Conservation (phyloP, 2,888 invertebrate species). For the Actias luna region DNA sequence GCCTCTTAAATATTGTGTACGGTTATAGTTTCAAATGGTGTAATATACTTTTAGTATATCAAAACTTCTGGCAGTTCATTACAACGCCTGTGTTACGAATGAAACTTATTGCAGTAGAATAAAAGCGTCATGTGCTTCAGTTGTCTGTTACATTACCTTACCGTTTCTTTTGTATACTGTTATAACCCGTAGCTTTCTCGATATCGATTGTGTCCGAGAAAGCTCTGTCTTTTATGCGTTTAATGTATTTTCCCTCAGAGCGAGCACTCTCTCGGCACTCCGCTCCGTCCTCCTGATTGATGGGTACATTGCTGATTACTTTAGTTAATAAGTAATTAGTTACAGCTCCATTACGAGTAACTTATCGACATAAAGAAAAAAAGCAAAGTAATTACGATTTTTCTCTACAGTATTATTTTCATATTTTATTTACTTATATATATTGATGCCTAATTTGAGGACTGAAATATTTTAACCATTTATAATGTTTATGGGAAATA, state of each 20-base stretch:
- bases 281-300: background rate
- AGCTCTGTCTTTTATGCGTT: background rate
- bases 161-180: background rate
- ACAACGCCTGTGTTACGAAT: background rate
- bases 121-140: background rate
- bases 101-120: background rate
- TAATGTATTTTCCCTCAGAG: background rate
- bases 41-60: too few species aligned
- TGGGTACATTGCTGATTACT: background rate
- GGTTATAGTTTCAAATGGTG: too few species aligned
- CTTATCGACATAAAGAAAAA: background rate
- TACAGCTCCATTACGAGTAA: background rate
- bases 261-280: background rate
- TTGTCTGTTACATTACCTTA: background rate
- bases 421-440: too few species aligned
- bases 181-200: background rate
- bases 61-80: too few species aligned
- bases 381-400: background rate
- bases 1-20: too few species aligned
- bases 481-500: too few species aligned
- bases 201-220: conserved; percentile 5
- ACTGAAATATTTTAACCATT: too few species aligned
- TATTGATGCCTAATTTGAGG: too few species aligned
- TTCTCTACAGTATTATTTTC: too few species aligned
- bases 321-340: background rate